phyloP scores from a whole-genome alignment of 2,797 vertebrate genomes.

The Australoheros facetus region DNA sequence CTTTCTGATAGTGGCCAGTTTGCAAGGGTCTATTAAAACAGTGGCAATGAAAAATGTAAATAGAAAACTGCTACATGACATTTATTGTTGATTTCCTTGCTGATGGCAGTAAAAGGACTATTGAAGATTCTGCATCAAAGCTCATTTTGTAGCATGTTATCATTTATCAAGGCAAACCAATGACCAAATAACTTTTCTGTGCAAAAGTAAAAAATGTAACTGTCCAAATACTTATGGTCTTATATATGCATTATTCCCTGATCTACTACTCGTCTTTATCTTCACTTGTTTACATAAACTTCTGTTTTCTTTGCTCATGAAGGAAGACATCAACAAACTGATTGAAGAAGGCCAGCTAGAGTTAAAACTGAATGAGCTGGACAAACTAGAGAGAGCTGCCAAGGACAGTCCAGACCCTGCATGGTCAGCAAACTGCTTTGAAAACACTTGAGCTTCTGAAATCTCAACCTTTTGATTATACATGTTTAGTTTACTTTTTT shows the following conservation, averaged over 20 bases:
- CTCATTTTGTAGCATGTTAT: not conserved
- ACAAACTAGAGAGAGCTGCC: slow-evolving; percentile 83
- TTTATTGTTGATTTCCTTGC: not conserved
- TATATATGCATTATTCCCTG: not conserved
- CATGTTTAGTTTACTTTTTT: not conserved
- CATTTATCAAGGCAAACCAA: not conserved
- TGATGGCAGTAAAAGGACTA: not conserved
- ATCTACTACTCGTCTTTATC: not conserved
- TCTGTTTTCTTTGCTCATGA: slow-evolving; percentile 20
- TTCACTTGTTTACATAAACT: not conserved
- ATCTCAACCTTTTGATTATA: not conserved
- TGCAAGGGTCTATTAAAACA: too few species aligned
- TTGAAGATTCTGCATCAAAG: not conserved
- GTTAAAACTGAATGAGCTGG: slow-evolving; percentile 84
- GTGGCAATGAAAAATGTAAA: too few species aligned
- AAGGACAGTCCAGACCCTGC: slow-evolving; percentile 73
- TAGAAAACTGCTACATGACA: not conserved
- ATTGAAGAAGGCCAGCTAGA: slow-evolving; percentile 89
- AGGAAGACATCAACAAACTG: slow-evolving; percentile 89
- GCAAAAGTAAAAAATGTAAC: not conserved
- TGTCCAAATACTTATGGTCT: not conserved
- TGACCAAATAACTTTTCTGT: not conserved
- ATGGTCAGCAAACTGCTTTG: slow-evolving; percentile 78
- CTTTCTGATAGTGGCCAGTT: too few species aligned
- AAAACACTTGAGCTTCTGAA: not conserved